Evolutionary conservation across 2,797 vertebrate species (phyloP).

Genomic region (Notoglanidium macrostoma): DNA sequence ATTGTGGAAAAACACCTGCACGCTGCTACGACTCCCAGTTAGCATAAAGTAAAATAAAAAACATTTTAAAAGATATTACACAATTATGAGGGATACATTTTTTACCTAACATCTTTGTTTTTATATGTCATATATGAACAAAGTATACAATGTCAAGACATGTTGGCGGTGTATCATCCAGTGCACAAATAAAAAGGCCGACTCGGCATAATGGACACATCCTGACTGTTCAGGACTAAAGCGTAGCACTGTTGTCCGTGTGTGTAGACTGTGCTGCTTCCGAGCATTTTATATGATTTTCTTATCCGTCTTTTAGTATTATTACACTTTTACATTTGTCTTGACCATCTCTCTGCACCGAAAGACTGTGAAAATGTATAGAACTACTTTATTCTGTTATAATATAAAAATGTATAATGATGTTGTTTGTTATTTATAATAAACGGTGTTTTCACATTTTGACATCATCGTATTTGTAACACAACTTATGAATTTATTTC

Average conservation of each 20-base stretch:
- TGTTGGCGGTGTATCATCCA: background rate
- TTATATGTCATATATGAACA: background rate
- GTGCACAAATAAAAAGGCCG: background rate
- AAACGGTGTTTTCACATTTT: background rate
- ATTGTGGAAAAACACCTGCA: slow-evolving; percentile 82
- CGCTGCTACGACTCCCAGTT: slow-evolving; percentile 63
- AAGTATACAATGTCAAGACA: background rate
- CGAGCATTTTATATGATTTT: background rate
- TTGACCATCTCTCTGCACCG: slow-evolving; percentile 31
- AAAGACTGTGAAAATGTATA: slow-evolving; percentile 28
- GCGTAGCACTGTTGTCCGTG: background rate
- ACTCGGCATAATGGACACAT: background rate
- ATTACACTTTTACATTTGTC: background rate
- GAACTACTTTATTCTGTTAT: background rate
- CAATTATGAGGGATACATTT: background rate
- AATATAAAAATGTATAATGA: background rate
- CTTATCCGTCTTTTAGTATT: background rate
- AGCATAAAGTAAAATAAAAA: background rate
- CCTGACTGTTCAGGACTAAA: background rate
- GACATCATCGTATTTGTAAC: background rate
- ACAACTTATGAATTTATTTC: background rate
- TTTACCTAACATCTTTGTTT: background rate
- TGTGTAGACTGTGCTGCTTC: background rate
- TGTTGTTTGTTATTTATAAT: background rate
- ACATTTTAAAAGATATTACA: background rate